Conservation (phyloP, 2,113 vertebrate genomes). For the Oreochromis niloticus region DNA sequence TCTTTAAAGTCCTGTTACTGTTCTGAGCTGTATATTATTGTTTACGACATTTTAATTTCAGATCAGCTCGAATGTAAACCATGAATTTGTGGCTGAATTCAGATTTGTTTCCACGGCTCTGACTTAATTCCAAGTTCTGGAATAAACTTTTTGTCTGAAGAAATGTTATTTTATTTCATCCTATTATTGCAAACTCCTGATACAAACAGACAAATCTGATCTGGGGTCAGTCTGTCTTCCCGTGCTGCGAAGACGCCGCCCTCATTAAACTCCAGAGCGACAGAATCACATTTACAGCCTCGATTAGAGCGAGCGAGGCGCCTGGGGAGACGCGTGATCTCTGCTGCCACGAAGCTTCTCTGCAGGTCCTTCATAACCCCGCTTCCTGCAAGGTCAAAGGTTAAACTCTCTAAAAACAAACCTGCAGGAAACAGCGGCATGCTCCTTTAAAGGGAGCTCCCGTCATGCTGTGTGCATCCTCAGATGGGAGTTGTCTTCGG, state of each 20-base stretch:
- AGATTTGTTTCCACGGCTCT: background rate
- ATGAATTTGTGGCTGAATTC: background rate
- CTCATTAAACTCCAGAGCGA: background rate
- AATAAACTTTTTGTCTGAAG: background rate
- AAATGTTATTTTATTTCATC: background rate
- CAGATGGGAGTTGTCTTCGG: background rate
- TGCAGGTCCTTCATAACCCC: fast-evolving
- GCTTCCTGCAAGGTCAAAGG: background rate
- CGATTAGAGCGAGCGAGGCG: background rate
- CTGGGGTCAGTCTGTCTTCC: background rate
- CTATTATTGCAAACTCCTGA: background rate
- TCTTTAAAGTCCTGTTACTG: background rate
- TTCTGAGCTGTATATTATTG: fast-evolving
- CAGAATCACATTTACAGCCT: background rate
- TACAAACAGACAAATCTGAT: background rate
- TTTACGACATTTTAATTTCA: background rate
- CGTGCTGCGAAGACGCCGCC: background rate
- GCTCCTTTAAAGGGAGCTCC: background rate
- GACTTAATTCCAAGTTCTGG: background rate
- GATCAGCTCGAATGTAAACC: background rate
- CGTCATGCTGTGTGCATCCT: background rate
- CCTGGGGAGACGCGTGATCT: background rate
- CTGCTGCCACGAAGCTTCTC: background rate
- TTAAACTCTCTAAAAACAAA: fast-evolving
- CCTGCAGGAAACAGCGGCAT: background rate